Evolutionary conservation across 2,888 invertebrate genomes (phyloP).

Genomic region (Mechanitis mazaeus): DNA sequence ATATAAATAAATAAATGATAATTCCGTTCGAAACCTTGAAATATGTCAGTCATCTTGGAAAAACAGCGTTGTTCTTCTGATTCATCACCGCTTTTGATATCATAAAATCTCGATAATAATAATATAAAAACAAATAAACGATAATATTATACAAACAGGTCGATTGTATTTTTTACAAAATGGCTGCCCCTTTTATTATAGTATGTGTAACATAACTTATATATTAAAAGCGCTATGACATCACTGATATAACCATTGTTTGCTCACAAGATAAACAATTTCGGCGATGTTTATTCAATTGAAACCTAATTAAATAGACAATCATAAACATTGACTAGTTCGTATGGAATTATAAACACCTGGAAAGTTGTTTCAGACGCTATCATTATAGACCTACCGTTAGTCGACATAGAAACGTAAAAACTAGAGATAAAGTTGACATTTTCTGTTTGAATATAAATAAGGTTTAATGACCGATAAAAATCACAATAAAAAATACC

Average conservation of each 20-base stretch:
- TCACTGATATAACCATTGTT: constrained; percentile 19
- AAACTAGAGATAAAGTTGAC: neutral
- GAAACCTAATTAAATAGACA: constrained; percentile 40
- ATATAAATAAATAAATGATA: neutral
- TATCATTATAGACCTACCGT: constrained; percentile 54
- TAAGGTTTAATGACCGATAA: neutral
- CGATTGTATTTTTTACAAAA: too few species aligned
- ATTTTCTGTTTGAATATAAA: neutral
- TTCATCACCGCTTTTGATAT: too few species aligned
- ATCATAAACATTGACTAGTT: constrained; percentile 30
- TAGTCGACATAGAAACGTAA: constrained; percentile 40
- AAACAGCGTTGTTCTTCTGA: too few species aligned
- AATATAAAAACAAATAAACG: too few species aligned
- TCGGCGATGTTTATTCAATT: constrained; percentile 48
- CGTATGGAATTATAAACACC: constrained; percentile 47
- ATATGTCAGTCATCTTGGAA: too few species aligned
- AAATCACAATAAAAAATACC: too few species aligned
- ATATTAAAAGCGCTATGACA: constrained; percentile 11
- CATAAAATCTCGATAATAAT: too few species aligned
- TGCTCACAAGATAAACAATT: constrained; percentile 35
- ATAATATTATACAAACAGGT: too few species aligned
- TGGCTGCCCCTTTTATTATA: too few species aligned
- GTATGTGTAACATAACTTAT: too few species aligned
- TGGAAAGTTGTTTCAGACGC: constrained; percentile 50
- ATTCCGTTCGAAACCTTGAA: neutral